phyloP scores from a whole-genome alignment of 2,113 vertebrate genomes.

The Phylloscopus trochilus region DNA sequence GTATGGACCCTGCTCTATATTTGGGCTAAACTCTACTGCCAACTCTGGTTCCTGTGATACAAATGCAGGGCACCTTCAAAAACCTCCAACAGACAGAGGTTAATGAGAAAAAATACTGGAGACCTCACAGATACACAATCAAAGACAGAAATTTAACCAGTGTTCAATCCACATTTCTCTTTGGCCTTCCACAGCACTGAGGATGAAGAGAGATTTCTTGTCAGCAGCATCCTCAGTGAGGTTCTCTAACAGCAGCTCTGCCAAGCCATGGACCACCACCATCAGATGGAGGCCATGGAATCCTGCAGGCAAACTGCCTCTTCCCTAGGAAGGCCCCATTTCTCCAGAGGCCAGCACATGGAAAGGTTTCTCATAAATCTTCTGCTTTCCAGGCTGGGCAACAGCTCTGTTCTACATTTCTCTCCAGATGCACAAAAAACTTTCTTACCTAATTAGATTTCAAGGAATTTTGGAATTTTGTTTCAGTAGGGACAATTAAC shows the following conservation, averaged over 20 bases:
- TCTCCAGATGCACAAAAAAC: neutral
- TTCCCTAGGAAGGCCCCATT: neutral
- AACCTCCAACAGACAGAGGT: neutral
- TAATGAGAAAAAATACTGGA: neutral
- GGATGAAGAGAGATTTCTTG: neutral
- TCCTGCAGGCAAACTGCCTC: neutral
- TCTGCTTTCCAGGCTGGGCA: neutral
- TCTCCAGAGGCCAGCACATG: neutral
- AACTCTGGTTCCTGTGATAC: neutral
- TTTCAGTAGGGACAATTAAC: constrained; percentile 2
- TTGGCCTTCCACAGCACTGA: neutral
- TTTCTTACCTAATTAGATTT: neutral
- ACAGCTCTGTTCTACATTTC: neutral
- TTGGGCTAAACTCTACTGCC: neutral
- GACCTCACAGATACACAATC: neutral
- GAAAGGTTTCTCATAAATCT: neutral
- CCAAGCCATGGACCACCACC: neutral
- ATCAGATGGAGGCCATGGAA: neutral
- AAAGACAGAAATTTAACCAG: neutral
- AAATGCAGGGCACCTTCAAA: neutral
- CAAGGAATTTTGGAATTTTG: neutral
- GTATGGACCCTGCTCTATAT: neutral
- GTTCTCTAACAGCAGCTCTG: neutral
- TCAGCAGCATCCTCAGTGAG: neutral
- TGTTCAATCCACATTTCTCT: neutral